A percentile compares a stretch with the other conserved stretches of the same genome.
phyloP scores from a whole-genome alignment of 2,113 vertebrate species.

The Tragelaphus buxtoni region DNA sequence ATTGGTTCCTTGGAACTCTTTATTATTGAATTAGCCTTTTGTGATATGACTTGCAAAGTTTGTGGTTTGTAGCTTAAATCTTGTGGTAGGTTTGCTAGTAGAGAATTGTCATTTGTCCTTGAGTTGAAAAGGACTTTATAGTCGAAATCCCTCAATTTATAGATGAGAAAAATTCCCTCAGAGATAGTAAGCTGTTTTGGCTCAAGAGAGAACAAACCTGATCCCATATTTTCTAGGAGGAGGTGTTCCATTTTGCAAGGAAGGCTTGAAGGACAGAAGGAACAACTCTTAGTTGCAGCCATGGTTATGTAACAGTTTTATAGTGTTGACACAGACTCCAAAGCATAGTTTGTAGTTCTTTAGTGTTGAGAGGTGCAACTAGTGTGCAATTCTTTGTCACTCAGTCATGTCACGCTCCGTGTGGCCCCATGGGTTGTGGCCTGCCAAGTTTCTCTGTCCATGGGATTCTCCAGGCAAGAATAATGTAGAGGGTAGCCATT shows the following conservation, averaged over 20 bases:
- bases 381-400: not conserved
- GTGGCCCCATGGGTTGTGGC: not conserved
- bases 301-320: not conserved
- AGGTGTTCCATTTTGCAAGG: not conserved
- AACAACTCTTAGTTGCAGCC: not conserved
- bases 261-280: not conserved
- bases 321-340: not conserved
- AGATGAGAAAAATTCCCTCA: not conserved
- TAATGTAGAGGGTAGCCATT: not conserved
- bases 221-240: not conserved
- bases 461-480: not conserved
- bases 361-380: not conserved
- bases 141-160: not conserved
- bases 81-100: not conserved
- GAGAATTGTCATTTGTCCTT: not conserved
- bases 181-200: not conserved
- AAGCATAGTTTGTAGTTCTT: not conserved
- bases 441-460: not conserved
- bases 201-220: not conserved
- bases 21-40: not conserved
- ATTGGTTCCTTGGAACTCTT: not conserved
- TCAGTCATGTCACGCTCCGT: not conserved
- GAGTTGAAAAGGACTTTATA: not conserved
- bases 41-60: not conserved
- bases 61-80: not conserved